These are phyloP conservation scores for Oplegnathus fasciatus DNA, from an alignment of 2,113 vertebrate species.

Conservation along the genomic window DNA sequence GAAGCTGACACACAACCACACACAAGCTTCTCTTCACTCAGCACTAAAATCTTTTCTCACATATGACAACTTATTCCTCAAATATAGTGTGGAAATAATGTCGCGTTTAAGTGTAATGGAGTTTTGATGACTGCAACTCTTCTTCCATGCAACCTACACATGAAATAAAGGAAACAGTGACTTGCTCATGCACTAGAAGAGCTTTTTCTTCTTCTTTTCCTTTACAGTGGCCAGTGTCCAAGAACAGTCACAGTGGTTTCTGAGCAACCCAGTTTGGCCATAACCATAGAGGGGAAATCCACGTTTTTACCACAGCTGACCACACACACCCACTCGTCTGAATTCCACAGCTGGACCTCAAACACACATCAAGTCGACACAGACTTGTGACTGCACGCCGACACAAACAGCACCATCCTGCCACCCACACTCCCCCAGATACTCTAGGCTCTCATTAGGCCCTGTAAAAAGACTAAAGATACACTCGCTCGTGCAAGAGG, in stretches of 20 bases:
- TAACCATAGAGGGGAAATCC: conserved; percentile 73
- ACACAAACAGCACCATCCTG: conserved; percentile 54
- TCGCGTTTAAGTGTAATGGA: neutral
- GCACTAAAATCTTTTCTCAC: neutral
- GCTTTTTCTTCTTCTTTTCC: conserved; percentile 52
- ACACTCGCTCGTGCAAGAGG: conserved; percentile 12
- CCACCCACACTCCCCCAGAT: conserved; percentile 55
- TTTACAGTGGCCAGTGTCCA: conserved; percentile 58
- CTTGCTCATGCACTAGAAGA: conserved; percentile 17
- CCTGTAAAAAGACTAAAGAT: conserved; percentile 57
- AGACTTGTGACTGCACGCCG: conserved; percentile 60
- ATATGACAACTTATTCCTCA: conserved; percentile 22
- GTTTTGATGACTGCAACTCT: conserved; percentile 33
- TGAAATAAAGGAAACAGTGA: conserved; percentile 62
- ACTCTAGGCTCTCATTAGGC: conserved; percentile 62
- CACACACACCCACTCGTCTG: conserved; percentile 84
- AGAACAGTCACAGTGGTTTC: conserved; percentile 60
- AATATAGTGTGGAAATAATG: conserved; percentile 39
- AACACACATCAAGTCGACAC: conserved; percentile 62
- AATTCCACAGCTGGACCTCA: conserved; percentile 80
- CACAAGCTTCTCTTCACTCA: neutral
- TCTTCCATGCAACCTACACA: conserved; percentile 42
- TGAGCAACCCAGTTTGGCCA: conserved; percentile 61
- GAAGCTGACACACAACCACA: neutral
- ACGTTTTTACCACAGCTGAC: conserved; percentile 72